Conservation (phyloP, 2,113 vertebrate species). For the Xyliphius kryptos region DNA sequence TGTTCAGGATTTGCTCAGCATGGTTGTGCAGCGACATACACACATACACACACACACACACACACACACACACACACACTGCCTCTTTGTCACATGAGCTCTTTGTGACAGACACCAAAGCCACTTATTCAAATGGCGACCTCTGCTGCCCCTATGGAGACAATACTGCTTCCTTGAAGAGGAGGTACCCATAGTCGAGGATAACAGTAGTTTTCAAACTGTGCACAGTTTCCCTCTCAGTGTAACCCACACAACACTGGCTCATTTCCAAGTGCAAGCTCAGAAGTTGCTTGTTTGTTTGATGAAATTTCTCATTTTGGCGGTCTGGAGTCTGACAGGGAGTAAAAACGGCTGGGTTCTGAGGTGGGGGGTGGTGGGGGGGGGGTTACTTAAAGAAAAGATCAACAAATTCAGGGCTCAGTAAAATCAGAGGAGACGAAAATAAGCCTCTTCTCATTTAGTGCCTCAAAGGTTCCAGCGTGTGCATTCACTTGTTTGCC, state of each 20-base stretch:
- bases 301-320: slow-evolving; percentile 65
- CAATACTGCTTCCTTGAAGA: slow-evolving; percentile 54
- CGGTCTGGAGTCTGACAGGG: no score
- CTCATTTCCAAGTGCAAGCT: slow-evolving; percentile 56
- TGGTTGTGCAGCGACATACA: slow-evolving; percentile 36
- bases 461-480: slow-evolving; percentile 33
- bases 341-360: no score
- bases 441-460: slow-evolving; percentile 41
- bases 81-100: slow-evolving; percentile 48
- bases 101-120: slow-evolving; percentile 57
- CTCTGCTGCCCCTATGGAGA: slow-evolving; percentile 67
- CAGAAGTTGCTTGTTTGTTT: slow-evolving; percentile 52
- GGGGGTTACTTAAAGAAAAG: slow-evolving; percentile 53
- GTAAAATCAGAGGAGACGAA: slow-evolving; percentile 34
- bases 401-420: slow-evolving; percentile 55
- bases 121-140: slow-evolving; percentile 57
- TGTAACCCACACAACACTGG: slow-evolving; percentile 37
- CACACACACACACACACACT: no score
- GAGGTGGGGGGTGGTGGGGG: slow-evolving; percentile 39
- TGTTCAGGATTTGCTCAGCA: slow-evolving; percentile 42
- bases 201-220: slow-evolving; percentile 36
- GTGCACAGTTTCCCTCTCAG: slow-evolving; percentile 16
- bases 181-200: slow-evolving; percentile 29
- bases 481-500: slow-evolving; percentile 37
- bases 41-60: no score